A percentile compares a stretch with the other conserved stretches of the same genome.
phyloP scores from a whole-genome alignment of 2,888 invertebrate species.

The Acanthopleura granulata region DNA sequence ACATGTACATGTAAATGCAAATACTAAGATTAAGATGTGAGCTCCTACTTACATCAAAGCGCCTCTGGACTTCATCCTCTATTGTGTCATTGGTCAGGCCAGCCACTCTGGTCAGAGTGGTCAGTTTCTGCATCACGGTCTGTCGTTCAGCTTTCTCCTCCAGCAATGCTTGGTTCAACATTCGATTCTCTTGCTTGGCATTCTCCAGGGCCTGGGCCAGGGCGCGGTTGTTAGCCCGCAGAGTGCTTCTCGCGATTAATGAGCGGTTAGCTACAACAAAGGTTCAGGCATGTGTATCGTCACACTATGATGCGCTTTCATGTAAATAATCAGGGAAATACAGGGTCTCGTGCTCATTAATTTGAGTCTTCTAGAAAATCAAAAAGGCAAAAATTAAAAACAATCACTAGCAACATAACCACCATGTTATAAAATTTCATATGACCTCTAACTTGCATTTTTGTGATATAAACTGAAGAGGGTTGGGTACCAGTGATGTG shows the following conservation, averaged over 20 bases:
- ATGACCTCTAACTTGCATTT: too few relatives aligned
- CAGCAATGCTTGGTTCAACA: constrained; percentile 37
- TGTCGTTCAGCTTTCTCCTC: constrained; percentile 43
- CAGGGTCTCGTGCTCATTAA: too few relatives aligned
- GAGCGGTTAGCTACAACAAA: constrained; percentile 31
- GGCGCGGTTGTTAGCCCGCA: constrained; percentile 60
- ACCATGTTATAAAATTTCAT: too few relatives aligned
- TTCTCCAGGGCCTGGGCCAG: constrained; percentile 55
- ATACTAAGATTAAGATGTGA: too few relatives aligned
- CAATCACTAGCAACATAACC: too few relatives aligned
- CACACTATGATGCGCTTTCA: too few relatives aligned
- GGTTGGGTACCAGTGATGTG: too few relatives aligned
- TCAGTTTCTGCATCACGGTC: constrained; percentile 39
- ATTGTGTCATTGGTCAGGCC: constrained; percentile 46
- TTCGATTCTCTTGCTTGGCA: constrained; percentile 45
- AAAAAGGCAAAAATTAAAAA: too few relatives aligned
- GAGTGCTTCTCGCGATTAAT: constrained; percentile 47
- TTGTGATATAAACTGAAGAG: too few relatives aligned
- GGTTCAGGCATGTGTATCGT: not conserved
- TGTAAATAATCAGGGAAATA: too few relatives aligned
- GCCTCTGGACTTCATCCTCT: constrained; percentile 45
- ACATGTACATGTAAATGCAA: too few relatives aligned
- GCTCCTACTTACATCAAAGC: constrained; percentile 42
- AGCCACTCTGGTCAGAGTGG: constrained; percentile 35
- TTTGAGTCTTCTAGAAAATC: too few relatives aligned